phyloP scores from a whole-genome alignment of 2,888 invertebrate species.

The Fragum fragum region DNA sequence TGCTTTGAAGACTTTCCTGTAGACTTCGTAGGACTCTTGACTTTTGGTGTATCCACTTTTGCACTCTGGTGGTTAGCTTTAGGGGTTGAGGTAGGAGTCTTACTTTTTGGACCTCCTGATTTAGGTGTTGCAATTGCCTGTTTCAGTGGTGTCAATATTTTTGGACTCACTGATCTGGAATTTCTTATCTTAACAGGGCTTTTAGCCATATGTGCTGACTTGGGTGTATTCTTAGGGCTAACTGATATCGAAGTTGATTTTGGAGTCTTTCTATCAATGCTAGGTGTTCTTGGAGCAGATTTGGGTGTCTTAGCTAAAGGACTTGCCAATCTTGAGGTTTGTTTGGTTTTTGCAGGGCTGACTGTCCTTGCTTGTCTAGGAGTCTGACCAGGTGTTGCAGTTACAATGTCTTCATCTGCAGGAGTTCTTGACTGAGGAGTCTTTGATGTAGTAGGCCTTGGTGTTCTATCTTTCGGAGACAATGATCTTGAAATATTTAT shows the following conservation, averaged over 20 bases:
- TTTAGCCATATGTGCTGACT: no score
- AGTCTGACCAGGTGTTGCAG: slow-evolving; percentile 22
- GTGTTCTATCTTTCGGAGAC: slow-evolving; percentile 9
- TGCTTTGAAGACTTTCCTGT: slow-evolving; percentile 10
- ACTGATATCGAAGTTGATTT: slow-evolving; percentile 29
- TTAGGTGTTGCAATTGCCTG: no score
- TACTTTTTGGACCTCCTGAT: no score
- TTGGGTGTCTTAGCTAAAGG: slow-evolving; percentile 4
- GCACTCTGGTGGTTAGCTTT: not conserved
- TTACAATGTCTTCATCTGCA: slow-evolving; percentile 36
- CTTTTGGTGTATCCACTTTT: no score
- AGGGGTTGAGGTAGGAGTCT: not conserved
- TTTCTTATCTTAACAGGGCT: no score
- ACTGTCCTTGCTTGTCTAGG: slow-evolving; percentile 43
- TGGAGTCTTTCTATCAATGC: slow-evolving; percentile 6
- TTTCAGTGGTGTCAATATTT: slow-evolving; percentile 8
- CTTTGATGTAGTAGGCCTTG: not conserved
- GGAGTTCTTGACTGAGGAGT: no score
- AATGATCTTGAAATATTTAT: slow-evolving; percentile 13
- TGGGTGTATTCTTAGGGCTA: slow-evolving; percentile 57
- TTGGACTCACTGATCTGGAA: slow-evolving; percentile 15
- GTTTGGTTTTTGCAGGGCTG: slow-evolving; percentile 47
- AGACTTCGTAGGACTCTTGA: no score
- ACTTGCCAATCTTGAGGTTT: slow-evolving; percentile 30
- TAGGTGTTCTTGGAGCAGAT: slow-evolving; percentile 23